Base-by-base conservation (phyloP, 1,140 invertebrate species). In the Conus ventricosus region DNA sequence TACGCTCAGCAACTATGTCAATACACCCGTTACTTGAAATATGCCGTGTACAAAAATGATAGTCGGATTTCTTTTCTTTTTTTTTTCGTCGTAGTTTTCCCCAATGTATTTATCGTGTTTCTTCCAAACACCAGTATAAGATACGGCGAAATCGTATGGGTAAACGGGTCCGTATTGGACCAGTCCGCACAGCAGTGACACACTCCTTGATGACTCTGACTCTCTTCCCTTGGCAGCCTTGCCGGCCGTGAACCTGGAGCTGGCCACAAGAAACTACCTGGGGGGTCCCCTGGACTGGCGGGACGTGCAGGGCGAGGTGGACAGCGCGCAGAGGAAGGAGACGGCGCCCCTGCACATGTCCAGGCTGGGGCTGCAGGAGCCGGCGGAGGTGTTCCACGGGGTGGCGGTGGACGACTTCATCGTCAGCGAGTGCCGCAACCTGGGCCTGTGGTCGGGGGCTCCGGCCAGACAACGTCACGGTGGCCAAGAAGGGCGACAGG, bases 211-310 rank as follows among this genome's bases (percentile, higher is more conserved):
- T 60, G 67, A 71, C 5, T 27, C 76, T 39, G 11, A 39, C 76
- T 78, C 76, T 17, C 17, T 27, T 82, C 78, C 88, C 20, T 57
- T 92, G 92, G 67, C 91, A 95, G 94, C 93, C 13, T 88, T 95
- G 60, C 94, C 94, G 13, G 89, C 90, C 8, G 92, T 94, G 15
- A 93, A 93, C 82, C 89, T 95, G 39, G 94, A 95, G 81, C 89
- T 95, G 17, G 94, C 93, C 0, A 95, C 94, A 10, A 88, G 92
- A 71, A 94, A 95, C 89, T 95, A 95, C 88, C 91, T 95, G 23
- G 93, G 93, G 1, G 93, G 92, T 8, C 91, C 93, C 17, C 87
- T 95, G 15, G 93, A 94, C 67, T 92, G 88, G 90, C 63, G 90
- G 1, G 53, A 89, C 51, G 87, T 94, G 27, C 87, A 91, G 51